These are phyloP conservation scores for Agrotis clavis DNA, from an alignment of 2,888 invertebrate species.

Conservation along the genomic window DNA sequence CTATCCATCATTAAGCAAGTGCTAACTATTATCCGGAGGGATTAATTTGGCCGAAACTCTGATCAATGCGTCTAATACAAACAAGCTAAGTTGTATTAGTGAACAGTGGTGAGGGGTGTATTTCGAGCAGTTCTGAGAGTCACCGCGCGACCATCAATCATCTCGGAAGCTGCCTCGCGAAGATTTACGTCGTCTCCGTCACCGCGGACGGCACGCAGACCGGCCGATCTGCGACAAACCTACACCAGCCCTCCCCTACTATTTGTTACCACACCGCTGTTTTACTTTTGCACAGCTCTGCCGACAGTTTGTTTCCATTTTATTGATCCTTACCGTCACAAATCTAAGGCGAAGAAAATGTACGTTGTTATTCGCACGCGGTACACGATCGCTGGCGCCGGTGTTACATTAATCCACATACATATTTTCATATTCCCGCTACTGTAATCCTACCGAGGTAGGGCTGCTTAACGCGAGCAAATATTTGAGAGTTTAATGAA, in stretches of 20 bases:
- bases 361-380: slow-evolving; percentile 78
- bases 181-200: slow-evolving; percentile 75
- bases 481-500: slow-evolving; percentile 89
- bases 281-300: slow-evolving; percentile 76
- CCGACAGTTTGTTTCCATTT: slow-evolving; percentile 76
- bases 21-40: slow-evolving; percentile 72
- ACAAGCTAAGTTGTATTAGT: slow-evolving; percentile 67
- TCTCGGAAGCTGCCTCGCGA: slow-evolving; percentile 62
- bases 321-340: slow-evolving; percentile 79
- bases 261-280: slow-evolving; percentile 76
- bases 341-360: slow-evolving; percentile 78
- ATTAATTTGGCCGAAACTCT: slow-evolving; percentile 76
- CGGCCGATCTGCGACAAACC: slow-evolving; percentile 75
- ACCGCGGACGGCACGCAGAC: slow-evolving; percentile 52
- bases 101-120: slow-evolving; percentile 66
- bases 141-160: slow-evolving; percentile 81
- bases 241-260: slow-evolving; percentile 59
- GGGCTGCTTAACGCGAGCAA: slow-evolving; percentile 81
- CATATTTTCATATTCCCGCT: slow-evolving; percentile 83
- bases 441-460: slow-evolving; percentile 77
- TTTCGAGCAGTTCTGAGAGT: slow-evolving; percentile 71
- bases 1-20: slow-evolving; percentile 76
- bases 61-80: slow-evolving; percentile 76
- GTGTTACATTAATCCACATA: slow-evolving; percentile 80
- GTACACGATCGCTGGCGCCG: slow-evolving; percentile 73